Evolutionary conservation across 2,797 vertebrate genomes (phyloP).

Genomic region (Poliocrania exsul): DNA sequence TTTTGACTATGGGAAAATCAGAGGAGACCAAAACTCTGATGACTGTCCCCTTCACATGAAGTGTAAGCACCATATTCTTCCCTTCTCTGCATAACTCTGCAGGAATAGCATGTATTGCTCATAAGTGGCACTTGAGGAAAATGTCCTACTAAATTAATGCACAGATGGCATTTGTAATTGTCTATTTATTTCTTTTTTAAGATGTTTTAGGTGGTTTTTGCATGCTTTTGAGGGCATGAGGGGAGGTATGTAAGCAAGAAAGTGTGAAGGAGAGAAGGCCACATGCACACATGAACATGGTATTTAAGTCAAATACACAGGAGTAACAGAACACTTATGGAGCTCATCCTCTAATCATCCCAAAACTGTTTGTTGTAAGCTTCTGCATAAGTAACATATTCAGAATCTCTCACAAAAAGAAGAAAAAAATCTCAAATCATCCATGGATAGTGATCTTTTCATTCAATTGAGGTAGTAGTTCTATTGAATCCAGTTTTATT

Average conservation of each 20-base stretch:
- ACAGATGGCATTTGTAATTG: neutral
- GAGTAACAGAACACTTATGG: neutral
- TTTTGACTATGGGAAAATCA: neutral
- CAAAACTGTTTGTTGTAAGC: neutral
- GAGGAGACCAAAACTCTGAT: neutral
- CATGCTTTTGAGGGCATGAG: rapidly evolving
- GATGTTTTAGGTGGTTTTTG: neutral
- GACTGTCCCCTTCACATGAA: neutral
- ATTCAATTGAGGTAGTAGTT: neutral
- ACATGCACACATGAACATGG: rapidly evolving
- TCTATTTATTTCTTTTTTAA: neutral
- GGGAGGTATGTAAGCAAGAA: neutral
- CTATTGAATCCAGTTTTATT: neutral
- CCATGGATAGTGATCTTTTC: neutral
- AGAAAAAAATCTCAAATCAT: neutral
- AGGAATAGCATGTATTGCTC: neutral
- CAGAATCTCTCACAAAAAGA: neutral
- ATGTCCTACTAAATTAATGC: neutral
- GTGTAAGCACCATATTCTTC: neutral
- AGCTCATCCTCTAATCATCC: neutral
- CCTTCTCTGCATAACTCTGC: neutral
- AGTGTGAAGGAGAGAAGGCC: neutral
- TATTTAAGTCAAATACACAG: neutral
- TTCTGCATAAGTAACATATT: neutral
- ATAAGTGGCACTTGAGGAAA: neutral